phyloP scores from a whole-genome alignment of 1,140 invertebrate species.

The Heliconius nattereri region DNA sequence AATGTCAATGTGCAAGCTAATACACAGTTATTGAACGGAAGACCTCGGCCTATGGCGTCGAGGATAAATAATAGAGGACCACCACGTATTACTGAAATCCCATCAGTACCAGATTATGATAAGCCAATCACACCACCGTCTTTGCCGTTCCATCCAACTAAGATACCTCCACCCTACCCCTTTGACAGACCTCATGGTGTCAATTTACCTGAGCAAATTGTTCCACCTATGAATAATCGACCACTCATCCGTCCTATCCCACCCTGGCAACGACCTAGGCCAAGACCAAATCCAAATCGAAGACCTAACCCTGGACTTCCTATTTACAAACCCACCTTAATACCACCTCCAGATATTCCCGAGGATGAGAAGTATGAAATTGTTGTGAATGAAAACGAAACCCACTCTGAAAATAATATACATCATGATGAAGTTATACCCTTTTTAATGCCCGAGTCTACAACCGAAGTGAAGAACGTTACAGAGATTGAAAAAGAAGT shows the following conservation, averaged over 20 bases:
- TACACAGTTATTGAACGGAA: constrained; percentile 80
- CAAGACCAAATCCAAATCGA: constrained; percentile 70
- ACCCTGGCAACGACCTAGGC: constrained; percentile 83
- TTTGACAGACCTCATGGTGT: constrained; percentile 87
- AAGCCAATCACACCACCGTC: constrained; percentile 72
- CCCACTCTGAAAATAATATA: constrained; percentile 65
- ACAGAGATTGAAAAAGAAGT: constrained; percentile 40
- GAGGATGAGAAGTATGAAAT: constrained; percentile 59
- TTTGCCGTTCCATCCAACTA: constrained; percentile 68
- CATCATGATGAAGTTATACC: constrained; percentile 50
- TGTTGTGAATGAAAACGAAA: constrained; percentile 61
- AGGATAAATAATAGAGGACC: constrained; percentile 95
- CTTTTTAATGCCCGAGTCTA: constrained; percentile 40
- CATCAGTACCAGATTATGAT: constrained; percentile 87
- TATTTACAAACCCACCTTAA: constrained; percentile 72
- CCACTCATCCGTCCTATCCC: constrained; percentile 83
- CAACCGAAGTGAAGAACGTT: constrained; percentile 44
- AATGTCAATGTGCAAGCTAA: constrained; percentile 92
- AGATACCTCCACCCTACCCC: constrained; percentile 84
- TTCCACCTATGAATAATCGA: constrained; percentile 83
- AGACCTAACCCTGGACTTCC: constrained; percentile 76
- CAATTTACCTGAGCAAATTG: constrained; percentile 88
- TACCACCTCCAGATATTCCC: constrained; percentile 56
- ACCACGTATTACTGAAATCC: constrained; percentile 89
- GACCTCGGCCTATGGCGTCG: constrained; percentile 82